Percentiles rank a stretch among this genome's conserved stretches.
Evolutionary conservation across 2,888 invertebrate genomes (phyloP).

Genomic region (Dynastes tityus): DNA sequence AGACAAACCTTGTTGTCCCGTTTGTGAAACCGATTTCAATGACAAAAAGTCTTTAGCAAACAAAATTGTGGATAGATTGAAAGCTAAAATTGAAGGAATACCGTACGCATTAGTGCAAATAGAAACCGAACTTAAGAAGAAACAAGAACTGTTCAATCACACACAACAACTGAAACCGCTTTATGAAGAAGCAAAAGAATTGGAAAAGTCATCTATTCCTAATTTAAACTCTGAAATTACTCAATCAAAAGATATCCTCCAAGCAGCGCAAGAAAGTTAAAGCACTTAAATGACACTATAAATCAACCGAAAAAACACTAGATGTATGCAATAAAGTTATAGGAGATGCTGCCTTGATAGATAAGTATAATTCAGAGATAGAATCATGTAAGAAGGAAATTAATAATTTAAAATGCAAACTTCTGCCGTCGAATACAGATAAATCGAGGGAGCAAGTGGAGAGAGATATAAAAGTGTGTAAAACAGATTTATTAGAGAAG

Average conservation of each 20-base stretch:
- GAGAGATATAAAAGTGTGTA: constrained; percentile 72
- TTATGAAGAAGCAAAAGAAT: constrained; percentile 75
- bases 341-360: constrained; percentile 85
- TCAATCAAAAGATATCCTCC: constrained; percentile 59
- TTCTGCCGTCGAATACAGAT: constrained; percentile 65
- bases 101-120: constrained; percentile 78
- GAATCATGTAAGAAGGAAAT: constrained; percentile 72
- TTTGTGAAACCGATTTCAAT: constrained; percentile 75
- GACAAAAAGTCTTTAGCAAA: constrained; percentile 71
- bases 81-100: constrained; percentile 79
- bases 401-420: constrained; percentile 66
- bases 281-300: constrained; percentile 63
- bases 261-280: constrained; percentile 63
- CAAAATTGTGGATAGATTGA: constrained; percentile 76
- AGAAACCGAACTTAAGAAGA: constrained; percentile 76
- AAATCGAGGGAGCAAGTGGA: constrained; percentile 73
- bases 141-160: constrained; percentile 79
- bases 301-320: constrained; percentile 65
- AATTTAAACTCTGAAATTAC: constrained; percentile 71
- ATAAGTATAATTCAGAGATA: constrained; percentile 78
- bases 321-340: constrained; percentile 75
- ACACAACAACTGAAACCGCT: constrained; percentile 80
- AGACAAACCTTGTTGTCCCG: constrained; percentile 84
- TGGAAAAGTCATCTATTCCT: constrained; percentile 77
- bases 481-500: constrained; percentile 70